A percentile compares a stretch with the other conserved stretches of the same genome.
Evolutionary conservation across 2,113 vertebrate genomes (phyloP).

Genomic region (Chiloscyllium plagiosum): DNA sequence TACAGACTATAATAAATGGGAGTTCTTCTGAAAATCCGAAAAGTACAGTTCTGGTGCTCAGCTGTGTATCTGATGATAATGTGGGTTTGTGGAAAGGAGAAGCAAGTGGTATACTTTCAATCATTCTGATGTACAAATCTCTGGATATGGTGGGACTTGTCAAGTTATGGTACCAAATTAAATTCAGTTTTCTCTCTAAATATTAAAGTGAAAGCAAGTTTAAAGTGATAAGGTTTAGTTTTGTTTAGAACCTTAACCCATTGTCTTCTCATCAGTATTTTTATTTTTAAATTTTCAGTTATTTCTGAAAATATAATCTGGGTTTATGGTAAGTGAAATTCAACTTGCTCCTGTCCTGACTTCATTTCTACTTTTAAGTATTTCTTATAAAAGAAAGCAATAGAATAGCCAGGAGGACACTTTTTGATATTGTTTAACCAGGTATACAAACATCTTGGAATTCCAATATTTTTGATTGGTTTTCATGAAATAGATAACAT

Average conservation of each 20-base stretch:
- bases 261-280: background rate
- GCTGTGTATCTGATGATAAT: background rate
- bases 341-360: background rate
- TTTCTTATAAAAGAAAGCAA: background rate
- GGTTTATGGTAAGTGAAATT: background rate
- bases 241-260: background rate
- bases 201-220: background rate
- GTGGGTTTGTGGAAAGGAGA: background rate
- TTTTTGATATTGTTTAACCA: background rate
- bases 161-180: background rate
- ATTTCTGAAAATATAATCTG: background rate
- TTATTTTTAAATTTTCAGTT: background rate
- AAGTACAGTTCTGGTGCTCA: background rate
- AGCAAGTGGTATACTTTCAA: background rate
- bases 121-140: background rate
- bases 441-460: background rate
- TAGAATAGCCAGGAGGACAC: background rate
- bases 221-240: background rate
- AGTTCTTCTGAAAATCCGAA: background rate
- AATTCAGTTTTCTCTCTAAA: constrained; percentile 11
- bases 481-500: constrained; percentile 26
- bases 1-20: background rate
- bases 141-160: background rate
- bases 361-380: background rate
- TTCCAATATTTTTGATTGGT: constrained; percentile 6